Evolutionary conservation across 2,113 vertebrate genomes (phyloP), one percentile per base, ranked within the genome.

Genomic region (Leucopsar rothschildi): DNA sequence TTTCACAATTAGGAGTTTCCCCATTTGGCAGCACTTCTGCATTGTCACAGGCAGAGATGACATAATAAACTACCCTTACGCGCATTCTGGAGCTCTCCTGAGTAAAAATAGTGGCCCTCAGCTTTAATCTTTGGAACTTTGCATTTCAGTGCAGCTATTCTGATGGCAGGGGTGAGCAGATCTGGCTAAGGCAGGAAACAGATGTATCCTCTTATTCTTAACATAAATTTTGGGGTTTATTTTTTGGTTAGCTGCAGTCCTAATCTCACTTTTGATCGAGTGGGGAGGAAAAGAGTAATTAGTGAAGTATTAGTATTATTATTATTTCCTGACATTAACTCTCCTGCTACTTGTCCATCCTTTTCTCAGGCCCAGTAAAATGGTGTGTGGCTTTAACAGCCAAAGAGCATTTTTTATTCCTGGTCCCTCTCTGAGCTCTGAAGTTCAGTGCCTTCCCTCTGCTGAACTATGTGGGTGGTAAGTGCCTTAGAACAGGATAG

Each of bases 301-400:
- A 97, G 95, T 35, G 72, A 95, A 97, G 98, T 98, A 98, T 98
- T 98, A 97, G 95, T 88, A 96, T 96, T 97, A 97, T 97, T 98
- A 98, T 98, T 98, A 89, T 98, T 98, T 98, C 98, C 98, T 97
- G 98, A 96, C 96, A 98, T 96, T 96, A 97, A 97, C 96, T 96
- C 82, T 94, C 80, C 84, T 97, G 95, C 95, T 98, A 96, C 95
- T 97, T 92, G 90, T 92, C 86, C 76, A 88, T 92, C 92, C 83
- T 95, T 89, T 95, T 82, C 49, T 94, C 82, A 90, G 85, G 86
- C 92, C 45, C 52, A 80, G 80, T 28, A 86, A 95, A 93, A 83
- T 21, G 56, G 71, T 75, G 65, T 50, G 70, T 61, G 61, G 37
- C 49, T 88, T 96, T 73, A 86, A 80, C 60, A 78, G 81, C 57